A percentile compares a stretch with the other conserved stretches of the same genome.
Conservation (phyloP, 2,888 invertebrate genomes). For the Bhutanitis thaidina region DNA sequence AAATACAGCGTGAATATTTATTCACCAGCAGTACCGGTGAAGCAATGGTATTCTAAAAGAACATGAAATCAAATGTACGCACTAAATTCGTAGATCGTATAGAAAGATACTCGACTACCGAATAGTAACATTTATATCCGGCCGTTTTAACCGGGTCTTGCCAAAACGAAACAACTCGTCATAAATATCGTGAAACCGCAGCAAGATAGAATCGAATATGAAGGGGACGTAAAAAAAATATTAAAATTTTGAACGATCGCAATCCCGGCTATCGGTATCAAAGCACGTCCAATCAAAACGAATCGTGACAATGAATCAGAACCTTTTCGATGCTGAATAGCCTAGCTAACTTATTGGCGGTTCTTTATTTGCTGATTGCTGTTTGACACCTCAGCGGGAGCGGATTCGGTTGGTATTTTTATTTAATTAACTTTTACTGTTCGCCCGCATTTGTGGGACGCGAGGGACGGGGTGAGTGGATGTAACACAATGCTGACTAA, state of each 20-base stretch:
- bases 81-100: constrained; percentile 2
- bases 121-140: constrained; percentile 33
- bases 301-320: constrained; percentile 76
- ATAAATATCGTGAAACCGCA: constrained; percentile 68
- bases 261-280: constrained; percentile 76
- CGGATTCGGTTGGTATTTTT: constrained; percentile 64
- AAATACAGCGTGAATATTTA: too few species aligned
- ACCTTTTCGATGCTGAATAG: constrained; percentile 72
- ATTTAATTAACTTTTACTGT: constrained; percentile 67
- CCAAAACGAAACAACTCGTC: constrained; percentile 60
- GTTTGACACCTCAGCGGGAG: constrained; percentile 66
- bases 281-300: constrained; percentile 78
- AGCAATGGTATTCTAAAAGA: too few species aligned
- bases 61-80: not conserved
- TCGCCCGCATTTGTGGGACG: constrained; percentile 45
- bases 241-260: constrained; percentile 69
- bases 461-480: constrained; percentile 33
- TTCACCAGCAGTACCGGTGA: too few species aligned
- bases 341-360: constrained; percentile 72
- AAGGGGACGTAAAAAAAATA: constrained; percentile 65
- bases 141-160: constrained; percentile 39
- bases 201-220: constrained; percentile 67
- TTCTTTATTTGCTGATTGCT: constrained; percentile 75
- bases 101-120: constrained; percentile 1
- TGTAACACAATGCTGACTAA: constrained; percentile 65